phyloP scores from a whole-genome alignment of 2,113 vertebrate genomes.

The Acrocephalus kingi region DNA sequence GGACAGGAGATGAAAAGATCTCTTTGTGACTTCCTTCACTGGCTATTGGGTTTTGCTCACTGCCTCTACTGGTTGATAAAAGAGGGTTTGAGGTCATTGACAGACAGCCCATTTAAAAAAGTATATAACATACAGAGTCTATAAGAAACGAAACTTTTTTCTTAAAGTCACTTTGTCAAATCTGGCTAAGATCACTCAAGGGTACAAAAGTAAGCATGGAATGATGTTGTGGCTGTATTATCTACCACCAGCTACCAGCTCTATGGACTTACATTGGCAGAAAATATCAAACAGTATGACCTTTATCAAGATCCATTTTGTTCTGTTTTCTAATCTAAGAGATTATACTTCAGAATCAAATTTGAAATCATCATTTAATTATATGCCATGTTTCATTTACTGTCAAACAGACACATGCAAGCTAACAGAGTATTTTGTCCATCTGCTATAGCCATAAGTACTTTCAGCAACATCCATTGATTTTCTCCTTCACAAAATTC shows the following conservation, averaged over 20 bases:
- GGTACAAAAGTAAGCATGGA: not conserved
- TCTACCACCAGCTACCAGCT: not conserved
- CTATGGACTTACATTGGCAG: not conserved
- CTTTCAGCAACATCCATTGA: not conserved
- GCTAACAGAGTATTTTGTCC: not conserved
- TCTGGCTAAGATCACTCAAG: not conserved
- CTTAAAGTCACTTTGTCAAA: not conserved
- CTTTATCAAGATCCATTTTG: not conserved
- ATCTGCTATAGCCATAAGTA: not conserved
- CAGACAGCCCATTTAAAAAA: not conserved
- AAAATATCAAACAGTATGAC: not conserved
- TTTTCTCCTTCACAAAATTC: not conserved
- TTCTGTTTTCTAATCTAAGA: not conserved
- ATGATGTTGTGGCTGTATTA: not conserved
- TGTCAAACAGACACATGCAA: not conserved
- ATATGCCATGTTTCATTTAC: not conserved
- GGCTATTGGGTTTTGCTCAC: not conserved
- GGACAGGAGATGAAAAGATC: not conserved
- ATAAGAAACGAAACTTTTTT: not conserved
- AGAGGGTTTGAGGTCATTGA: not conserved
- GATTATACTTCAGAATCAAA: not conserved
- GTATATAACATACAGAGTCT: not conserved
- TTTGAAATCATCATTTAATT: not conserved
- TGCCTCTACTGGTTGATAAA: not conserved
- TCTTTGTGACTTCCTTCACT: not conserved